Evolutionary conservation across 2,113 vertebrate species (phyloP), one percentile per base, ranked within the genome.

Genomic region (Neoarius graeffei): DNA sequence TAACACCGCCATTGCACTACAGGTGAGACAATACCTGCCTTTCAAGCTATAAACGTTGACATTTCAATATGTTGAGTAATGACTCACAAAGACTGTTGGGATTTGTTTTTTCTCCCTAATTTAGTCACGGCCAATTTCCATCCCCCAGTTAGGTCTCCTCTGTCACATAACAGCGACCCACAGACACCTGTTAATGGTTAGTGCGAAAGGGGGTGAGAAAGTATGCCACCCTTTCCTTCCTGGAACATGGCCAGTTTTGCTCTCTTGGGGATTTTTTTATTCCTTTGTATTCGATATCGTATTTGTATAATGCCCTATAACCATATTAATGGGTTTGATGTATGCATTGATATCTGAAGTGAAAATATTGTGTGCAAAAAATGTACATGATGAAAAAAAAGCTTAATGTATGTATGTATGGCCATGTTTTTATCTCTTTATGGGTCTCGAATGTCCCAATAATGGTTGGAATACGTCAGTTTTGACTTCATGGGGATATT

Each of bases 1-100:
- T 95, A 99, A 97, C 96, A 97, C 96, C 89, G 97, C 98, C 15
- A 94, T 99, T 93, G 98, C 97, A 86, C 95, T 99, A 85, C 98
- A 99, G 97, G 98, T 99, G 93, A 97, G 95, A 95, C 85, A 48
- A 81, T 74, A 88, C 67, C 35, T 66, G 15, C 35, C 3, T 86
- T 48, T 62, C 13, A n/a, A 17, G 11, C 25, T 59, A 27, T 59
- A 80, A 23, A 30, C 3, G 19, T 15, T 35, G 19, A 4, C 17
- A 60, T 81, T 81, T 35, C 19, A 62, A 4, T 60, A 60, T 64
- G 23, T 83, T 79, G 20, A 17, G 25, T 20, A 77, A 76, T 48
- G 7, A 48, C 27, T 25, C 5, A 5, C 25, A 50, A 10, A 27
- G 13, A 52, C 52, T 80, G 77, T n/a, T 50, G 20, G 35, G 27